These are phyloP conservation scores for Nephila pilipes DNA, from an alignment of 1,140 invertebrate species.

Conservation along the genomic window DNA sequence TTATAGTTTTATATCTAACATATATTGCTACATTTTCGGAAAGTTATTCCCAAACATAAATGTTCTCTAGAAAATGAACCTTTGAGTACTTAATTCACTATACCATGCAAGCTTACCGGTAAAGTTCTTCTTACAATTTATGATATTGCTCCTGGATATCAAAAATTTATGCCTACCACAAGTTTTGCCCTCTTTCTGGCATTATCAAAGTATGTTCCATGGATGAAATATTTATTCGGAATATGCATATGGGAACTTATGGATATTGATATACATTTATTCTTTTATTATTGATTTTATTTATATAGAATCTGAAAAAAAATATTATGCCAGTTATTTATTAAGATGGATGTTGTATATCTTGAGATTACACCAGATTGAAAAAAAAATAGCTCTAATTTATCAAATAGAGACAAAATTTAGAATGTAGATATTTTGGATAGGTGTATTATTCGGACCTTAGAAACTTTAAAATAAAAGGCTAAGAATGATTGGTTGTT, in stretches of 20 bases:
- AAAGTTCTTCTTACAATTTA: slow-evolving; percentile 12
- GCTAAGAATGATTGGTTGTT: too few species aligned
- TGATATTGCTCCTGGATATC: slow-evolving; percentile 35
- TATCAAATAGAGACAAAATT: too few species aligned
- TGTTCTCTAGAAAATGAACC: background rate
- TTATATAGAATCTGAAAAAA: background rate
- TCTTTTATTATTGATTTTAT: background rate
- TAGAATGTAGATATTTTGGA: too few species aligned
- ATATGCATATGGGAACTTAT: background rate
- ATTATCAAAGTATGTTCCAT: background rate
- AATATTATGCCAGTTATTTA: too few species aligned
- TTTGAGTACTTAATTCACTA: slow-evolving; percentile 8
- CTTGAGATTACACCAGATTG: too few species aligned
- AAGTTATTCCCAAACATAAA: background rate
- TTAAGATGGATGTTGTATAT: too few species aligned
- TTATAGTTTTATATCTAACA: background rate
- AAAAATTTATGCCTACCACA: slow-evolving; percentile 27
- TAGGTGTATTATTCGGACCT: too few species aligned
- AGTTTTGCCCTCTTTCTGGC: background rate
- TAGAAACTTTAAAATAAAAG: too few species aligned
- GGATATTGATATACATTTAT: background rate
- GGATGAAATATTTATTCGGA: slow-evolving; percentile 7
- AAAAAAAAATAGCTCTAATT: too few species aligned
- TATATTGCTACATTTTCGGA: too few species aligned
- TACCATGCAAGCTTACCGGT: background rate